phyloP scores from a whole-genome alignment of 2,797 vertebrate species.

The Phrynocephalus vlangalii region DNA sequence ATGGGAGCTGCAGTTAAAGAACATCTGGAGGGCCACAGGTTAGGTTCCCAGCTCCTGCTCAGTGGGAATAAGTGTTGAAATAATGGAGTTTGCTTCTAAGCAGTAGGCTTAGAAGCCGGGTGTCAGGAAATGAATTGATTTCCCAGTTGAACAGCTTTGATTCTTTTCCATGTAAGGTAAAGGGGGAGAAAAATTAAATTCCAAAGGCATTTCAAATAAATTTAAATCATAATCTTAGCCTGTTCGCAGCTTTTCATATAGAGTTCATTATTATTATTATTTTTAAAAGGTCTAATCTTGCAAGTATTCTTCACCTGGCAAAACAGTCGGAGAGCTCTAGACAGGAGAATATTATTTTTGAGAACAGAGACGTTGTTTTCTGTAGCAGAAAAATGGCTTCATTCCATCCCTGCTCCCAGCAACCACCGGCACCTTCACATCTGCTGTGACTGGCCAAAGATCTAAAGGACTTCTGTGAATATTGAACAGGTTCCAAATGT shows the following conservation, averaged over 20 bases:
- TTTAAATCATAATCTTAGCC: constrained; percentile 57
- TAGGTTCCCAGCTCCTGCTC: background rate
- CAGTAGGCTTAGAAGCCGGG: constrained; percentile 15
- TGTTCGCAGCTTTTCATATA: constrained; percentile 61
- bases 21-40: background rate
- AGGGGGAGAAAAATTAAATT: constrained; percentile 69
- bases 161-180: constrained; percentile 67
- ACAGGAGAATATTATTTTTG: constrained; percentile 65
- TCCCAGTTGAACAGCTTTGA: constrained; percentile 66
- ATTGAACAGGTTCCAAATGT: constrained; percentile 77
- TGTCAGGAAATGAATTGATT: constrained; percentile 61
- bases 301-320: constrained; percentile 65
- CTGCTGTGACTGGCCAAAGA: constrained; percentile 71
- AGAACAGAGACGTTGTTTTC: constrained; percentile 69
- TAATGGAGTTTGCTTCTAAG: background rate
- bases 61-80: constrained; percentile 13
- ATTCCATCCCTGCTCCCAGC: constrained; percentile 57
- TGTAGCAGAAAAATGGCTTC: constrained; percentile 66
- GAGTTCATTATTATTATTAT: constrained; percentile 42
- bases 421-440: constrained; percentile 66
- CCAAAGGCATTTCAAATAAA: constrained; percentile 61
- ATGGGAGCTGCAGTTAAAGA: background rate
- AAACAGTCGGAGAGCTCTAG: constrained; percentile 65
- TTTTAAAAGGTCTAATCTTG: constrained; percentile 45
- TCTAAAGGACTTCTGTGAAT: constrained; percentile 73